Conservation (phyloP, 2,113 vertebrate species). For the Odontophorus gujanensis region DNA sequence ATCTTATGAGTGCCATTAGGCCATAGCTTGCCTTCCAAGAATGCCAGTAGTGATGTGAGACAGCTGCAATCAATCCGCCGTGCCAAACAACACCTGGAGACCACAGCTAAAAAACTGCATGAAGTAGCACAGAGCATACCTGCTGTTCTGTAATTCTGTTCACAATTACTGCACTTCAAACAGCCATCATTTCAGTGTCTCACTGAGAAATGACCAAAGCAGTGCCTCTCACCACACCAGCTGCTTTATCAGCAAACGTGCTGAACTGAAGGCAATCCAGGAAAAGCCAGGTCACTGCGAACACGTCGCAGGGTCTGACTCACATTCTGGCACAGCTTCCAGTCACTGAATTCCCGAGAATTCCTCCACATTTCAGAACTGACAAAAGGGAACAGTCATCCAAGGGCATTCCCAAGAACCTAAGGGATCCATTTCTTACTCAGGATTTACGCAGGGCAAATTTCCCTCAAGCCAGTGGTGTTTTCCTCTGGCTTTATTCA, state of each 20-base stretch:
- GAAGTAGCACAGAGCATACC: not conserved
- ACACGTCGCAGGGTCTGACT: not conserved
- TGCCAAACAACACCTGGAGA: not conserved
- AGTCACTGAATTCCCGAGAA: slow-evolving; percentile 58
- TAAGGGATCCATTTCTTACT: slow-evolving; percentile 30
- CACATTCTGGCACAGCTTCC: slow-evolving; percentile 22
- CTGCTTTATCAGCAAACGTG: not conserved
- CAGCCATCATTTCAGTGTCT: not conserved
- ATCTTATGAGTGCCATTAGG: not conserved
- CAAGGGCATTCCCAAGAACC: slow-evolving; percentile 56
- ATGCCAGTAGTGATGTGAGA: not conserved
- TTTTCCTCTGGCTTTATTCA: slow-evolving; percentile 34
- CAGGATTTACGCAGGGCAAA: slow-evolving; percentile 52
- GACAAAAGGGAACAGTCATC: slow-evolving; percentile 29
- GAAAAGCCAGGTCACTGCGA: slow-evolving; percentile 28
- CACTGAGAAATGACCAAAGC: not conserved
- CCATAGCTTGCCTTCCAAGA: not conserved
- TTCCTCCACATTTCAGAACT: not conserved
- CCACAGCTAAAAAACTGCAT: not conserved
- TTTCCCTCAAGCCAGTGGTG: slow-evolving; percentile 53
- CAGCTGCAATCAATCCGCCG: not conserved
- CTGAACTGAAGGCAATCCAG: not conserved
- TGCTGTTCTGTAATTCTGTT: not conserved
- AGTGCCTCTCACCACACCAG: not conserved
- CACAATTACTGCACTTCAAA: not conserved